Conservation (phyloP, 2,113 vertebrate species). For the Monarcha castaneiventris region DNA sequence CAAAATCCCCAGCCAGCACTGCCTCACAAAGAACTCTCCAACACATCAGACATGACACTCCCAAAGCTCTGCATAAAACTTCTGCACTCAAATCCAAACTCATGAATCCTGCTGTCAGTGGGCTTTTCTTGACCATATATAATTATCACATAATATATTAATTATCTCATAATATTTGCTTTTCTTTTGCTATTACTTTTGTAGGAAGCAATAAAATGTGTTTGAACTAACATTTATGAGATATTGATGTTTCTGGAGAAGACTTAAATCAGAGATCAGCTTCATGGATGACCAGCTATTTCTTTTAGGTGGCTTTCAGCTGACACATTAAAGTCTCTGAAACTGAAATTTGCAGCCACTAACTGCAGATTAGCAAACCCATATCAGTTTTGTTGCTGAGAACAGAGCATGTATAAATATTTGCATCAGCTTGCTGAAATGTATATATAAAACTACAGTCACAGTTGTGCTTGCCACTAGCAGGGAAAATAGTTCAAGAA, state of each 20-base stretch:
- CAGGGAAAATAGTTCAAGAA: background rate
- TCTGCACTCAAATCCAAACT: background rate
- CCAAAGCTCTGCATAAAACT: background rate
- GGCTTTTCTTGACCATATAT: background rate
- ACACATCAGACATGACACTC: background rate
- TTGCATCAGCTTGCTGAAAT: background rate
- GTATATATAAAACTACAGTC: background rate
- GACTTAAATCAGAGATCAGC: background rate
- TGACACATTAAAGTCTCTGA: background rate
- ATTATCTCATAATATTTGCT: background rate
- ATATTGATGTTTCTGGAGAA: background rate
- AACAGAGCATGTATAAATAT: background rate
- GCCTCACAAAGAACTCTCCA: background rate
- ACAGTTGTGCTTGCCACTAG: background rate
- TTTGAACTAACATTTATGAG: background rate
- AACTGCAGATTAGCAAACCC: background rate
- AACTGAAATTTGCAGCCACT: background rate
- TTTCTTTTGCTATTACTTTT: background rate
- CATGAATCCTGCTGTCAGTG: background rate
- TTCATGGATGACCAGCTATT: background rate
- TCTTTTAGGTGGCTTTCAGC: background rate
- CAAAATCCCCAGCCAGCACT: background rate
- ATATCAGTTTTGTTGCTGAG: background rate
- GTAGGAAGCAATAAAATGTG: background rate
- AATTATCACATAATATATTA: background rate